A percentile compares a stretch with the other conserved stretches of the same genome.
Evolutionary conservation across 2,888 invertebrate species (phyloP).

Genomic region (Aelia acuminata): DNA sequence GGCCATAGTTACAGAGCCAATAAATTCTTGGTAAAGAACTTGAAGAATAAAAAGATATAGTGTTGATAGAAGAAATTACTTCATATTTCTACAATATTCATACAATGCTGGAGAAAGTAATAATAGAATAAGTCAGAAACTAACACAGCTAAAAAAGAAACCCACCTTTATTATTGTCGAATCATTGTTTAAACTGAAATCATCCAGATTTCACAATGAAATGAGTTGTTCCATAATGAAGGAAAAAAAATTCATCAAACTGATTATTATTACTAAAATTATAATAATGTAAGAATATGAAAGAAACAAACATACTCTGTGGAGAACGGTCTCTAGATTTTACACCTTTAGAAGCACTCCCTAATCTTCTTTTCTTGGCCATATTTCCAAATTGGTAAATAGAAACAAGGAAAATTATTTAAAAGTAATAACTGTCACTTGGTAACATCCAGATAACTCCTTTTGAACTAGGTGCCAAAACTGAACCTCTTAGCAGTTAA

Average conservation of each 20-base stretch:
- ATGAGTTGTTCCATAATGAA: too few relatives aligned
- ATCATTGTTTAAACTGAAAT: too few relatives aligned
- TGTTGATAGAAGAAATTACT: not conserved
- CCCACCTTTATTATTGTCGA: too few relatives aligned
- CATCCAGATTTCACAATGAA: too few relatives aligned
- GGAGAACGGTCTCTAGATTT: constrained; percentile 50
- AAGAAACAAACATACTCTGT: constrained; percentile 30
- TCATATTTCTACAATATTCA: not conserved
- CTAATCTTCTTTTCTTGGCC: constrained; percentile 43
- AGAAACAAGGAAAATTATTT: not conserved
- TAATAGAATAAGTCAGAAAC: not conserved
- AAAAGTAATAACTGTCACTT: not conserved
- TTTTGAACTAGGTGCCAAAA: constrained; percentile 40
- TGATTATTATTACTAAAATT: not conserved
- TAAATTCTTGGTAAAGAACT: too few relatives aligned
- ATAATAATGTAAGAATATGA: not conserved
- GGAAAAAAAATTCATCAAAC: too few relatives aligned
- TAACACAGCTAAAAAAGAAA: not conserved
- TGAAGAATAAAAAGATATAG: not conserved
- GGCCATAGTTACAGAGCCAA: not conserved
- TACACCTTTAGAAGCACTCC: constrained; percentile 39
- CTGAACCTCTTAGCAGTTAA: not conserved
- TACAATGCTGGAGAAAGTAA: not conserved
- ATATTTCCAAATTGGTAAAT: not conserved
- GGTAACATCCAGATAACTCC: not conserved